Evolutionary conservation across 2,113 vertebrate species (phyloP).

Genomic region (Gallinago undulata): DNA sequence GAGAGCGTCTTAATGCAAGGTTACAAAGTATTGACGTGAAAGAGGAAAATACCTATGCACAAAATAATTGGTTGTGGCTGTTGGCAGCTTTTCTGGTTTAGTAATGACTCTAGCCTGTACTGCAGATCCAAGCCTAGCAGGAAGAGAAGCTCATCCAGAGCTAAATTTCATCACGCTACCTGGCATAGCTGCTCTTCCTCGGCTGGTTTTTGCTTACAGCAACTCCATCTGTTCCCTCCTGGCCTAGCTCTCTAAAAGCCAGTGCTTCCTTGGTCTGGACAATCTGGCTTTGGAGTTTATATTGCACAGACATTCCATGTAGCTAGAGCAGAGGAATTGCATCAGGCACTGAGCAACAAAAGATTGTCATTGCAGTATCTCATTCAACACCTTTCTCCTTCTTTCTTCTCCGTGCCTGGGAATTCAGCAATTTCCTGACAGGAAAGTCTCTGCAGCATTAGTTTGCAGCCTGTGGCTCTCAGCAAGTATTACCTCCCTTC

Average conservation of each 20-base stretch:
- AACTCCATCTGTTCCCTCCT: conserved; percentile 4
- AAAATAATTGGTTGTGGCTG: not conserved
- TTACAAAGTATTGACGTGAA: not conserved
- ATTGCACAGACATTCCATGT: not conserved
- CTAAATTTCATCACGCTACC: not conserved
- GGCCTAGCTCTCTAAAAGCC: not conserved
- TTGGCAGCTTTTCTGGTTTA: not conserved
- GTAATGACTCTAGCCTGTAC: not conserved
- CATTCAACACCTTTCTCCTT: not conserved
- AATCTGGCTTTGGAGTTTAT: not conserved
- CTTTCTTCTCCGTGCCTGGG: not conserved
- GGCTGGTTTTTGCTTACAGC: not conserved
- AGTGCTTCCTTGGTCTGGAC: not conserved
- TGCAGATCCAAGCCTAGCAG: not conserved
- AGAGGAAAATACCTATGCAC: not conserved
- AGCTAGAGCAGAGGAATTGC: not conserved
- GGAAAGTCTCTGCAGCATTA: not conserved
- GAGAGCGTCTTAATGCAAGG: not conserved
- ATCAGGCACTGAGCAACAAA: not conserved
- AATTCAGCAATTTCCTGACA: not conserved
- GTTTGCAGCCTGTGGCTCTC: not conserved
- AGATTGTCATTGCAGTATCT: not conserved
- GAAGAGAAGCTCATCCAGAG: not conserved
- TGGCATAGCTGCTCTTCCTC: not conserved
- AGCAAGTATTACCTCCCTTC: not conserved